A percentile compares a stretch with the other conserved stretches of the same genome.
Evolutionary conservation across 2,797 vertebrate genomes (phyloP).

Genomic region (Pogonophryne albipinna): DNA sequence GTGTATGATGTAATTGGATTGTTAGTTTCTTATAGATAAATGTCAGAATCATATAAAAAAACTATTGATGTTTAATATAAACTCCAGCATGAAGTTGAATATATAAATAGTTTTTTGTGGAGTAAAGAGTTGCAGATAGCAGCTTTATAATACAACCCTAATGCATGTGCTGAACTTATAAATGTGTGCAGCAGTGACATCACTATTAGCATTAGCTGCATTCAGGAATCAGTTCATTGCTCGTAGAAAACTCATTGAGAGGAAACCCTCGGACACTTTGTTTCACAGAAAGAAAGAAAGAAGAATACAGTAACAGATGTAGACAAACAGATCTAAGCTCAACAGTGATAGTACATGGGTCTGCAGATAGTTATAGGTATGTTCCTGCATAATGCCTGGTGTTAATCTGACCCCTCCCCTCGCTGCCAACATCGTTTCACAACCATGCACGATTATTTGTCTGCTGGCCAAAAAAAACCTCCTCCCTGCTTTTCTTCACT

Average conservation of each 20-base stretch:
- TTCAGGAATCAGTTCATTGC: neutral
- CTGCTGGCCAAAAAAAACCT: constrained; percentile 1
- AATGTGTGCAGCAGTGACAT: neutral
- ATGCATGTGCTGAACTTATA: neutral
- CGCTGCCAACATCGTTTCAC: constrained; percentile 32
- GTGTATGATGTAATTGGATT: too few relatives aligned
- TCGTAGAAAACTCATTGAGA: neutral
- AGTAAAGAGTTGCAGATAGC: neutral
- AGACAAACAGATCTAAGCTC: neutral
- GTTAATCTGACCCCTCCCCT: constrained; percentile 41
- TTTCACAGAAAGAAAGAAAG: neutral
- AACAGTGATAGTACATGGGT: neutral
- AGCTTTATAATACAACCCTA: neutral
- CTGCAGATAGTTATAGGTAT: constrained; percentile 34
- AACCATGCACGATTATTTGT: constrained; percentile 31
- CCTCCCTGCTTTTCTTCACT: neutral
- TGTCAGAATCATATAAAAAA: too few relatives aligned
- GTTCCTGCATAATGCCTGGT: constrained; percentile 25
- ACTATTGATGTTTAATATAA: too few relatives aligned
- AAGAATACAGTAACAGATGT: neutral
- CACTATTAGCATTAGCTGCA: neutral
- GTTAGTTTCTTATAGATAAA: too few relatives aligned
- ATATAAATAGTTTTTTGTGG: neutral
- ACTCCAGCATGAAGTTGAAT: neutral
- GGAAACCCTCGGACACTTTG: neutral